Conservation (phyloP, 2,888 invertebrate genomes). For the Sarcophaga rosellei region DNA sequence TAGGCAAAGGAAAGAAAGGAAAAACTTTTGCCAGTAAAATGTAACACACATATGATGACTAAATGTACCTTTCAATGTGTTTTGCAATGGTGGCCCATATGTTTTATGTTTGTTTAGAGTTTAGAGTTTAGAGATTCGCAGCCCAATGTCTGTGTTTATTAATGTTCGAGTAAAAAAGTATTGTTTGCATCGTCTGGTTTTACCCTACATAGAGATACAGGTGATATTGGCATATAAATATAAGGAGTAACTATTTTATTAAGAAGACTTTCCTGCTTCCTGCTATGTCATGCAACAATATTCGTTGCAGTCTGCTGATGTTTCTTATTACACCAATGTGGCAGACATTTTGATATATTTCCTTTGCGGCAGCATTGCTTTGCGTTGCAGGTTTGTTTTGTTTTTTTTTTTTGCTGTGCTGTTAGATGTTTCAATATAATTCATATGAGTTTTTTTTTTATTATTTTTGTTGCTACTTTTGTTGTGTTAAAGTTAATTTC, state of each 20-base stretch:
- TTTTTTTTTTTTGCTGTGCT: constrained; percentile 29
- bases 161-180: constrained; percentile 28
- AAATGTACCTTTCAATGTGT: constrained; percentile 8
- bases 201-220: constrained; percentile 19
- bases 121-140: background rate
- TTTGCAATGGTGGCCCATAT: constrained; percentile 40
- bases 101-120: constrained; percentile 41
- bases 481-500: constrained; percentile 65
- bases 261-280: too few species aligned
- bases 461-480: constrained; percentile 29
- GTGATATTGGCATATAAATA: too few species aligned
- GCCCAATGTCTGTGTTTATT: constrained; percentile 10
- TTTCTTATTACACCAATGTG: constrained; percentile 33
- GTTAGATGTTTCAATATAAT: constrained; percentile 47
- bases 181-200: constrained; percentile 10
- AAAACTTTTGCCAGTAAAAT: constrained; percentile 19
- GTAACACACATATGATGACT: constrained; percentile 32
- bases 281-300: background rate
- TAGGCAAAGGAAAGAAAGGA: constrained; percentile 35
- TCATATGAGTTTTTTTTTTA: background rate
- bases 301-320: background rate
- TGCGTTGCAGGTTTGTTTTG: constrained; percentile 13
- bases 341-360: constrained; percentile 66
- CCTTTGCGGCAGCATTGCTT: constrained; percentile 32
- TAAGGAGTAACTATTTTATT: too few species aligned